Base-by-base conservation (phyloP, 2,888 invertebrate genomes). In the Eulithis testata region DNA sequence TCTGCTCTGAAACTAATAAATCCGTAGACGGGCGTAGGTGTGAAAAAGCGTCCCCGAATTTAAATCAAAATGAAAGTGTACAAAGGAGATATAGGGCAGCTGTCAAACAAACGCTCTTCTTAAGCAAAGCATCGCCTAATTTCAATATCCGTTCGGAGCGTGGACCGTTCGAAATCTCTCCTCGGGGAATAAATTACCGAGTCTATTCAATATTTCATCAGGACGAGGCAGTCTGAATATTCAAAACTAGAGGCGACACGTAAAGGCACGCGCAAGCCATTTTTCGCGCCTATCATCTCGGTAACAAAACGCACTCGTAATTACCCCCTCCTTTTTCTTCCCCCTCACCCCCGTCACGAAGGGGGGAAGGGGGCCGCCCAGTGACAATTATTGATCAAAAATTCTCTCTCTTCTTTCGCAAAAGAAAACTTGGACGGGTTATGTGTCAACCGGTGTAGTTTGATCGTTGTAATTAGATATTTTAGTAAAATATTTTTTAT, bases 311-410 rank as follows among this genome's bases (percentile, higher is more conserved):
- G 92, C 92, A 93, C 92, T 93, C 91, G 92, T 92, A 92, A 92
- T 93, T 92, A 92, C 91, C 92, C 90, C 90, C 90, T 80, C 79
- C 78, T 78, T 69, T 72, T 69, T 61, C 73, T 74, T 70, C 67
- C 80, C 79, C 80, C 77, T 76, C 76, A 75, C 77, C 79, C 74
- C 73, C 76, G 78, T 66, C 69, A 70, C 73, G 72, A 72, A 73
- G 81, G 80, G 80, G 47, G 77, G 81, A 77, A 80, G 86, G 80
- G 85, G 84, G 87, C 91, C 92, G 91, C 93, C 93, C 94, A 94
- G 94, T 94, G 94, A 94, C 94, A 94, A 94, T 94, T 94, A 94
- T 94, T 94, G 94, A 94, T 94, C 94, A 94, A 94, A 94, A 94
- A 94, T 94, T 94, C 94, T 94, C 94, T 94, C 94, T 94, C 93